A percentile compares a stretch with the other conserved stretches of the same genome.
Evolutionary conservation across 2,113 vertebrate species (phyloP).

Genomic region (Centropus bengalensis): DNA sequence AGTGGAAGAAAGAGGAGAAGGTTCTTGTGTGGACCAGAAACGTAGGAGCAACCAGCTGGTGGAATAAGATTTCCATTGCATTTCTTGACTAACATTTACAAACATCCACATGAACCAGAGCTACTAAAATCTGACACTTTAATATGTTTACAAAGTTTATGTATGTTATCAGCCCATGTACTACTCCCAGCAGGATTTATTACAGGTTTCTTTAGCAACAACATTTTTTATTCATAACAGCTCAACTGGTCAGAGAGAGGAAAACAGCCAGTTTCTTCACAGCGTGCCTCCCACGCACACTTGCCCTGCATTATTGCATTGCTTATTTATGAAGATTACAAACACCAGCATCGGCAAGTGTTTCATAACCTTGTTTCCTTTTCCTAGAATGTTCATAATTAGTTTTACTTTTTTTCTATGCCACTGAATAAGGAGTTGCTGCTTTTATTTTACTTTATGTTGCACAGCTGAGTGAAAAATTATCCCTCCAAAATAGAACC

Average conservation of each 20-base stretch:
- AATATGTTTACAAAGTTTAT: constrained; percentile 65
- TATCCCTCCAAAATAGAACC: not conserved
- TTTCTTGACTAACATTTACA: not conserved
- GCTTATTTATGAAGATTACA: constrained; percentile 46
- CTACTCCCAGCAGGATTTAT: constrained; percentile 64
- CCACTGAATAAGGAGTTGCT: not conserved
- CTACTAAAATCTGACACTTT: constrained; percentile 48
- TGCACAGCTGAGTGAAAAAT: not conserved
- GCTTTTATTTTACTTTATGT: not conserved
- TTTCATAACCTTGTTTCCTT: constrained; percentile 63
- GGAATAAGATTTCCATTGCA: not conserved
- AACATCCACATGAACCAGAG: not conserved
- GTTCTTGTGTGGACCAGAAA: not conserved
- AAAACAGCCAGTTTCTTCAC: constrained; percentile 44
- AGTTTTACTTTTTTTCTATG: constrained; percentile 28
- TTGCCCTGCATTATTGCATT: constrained; percentile 22
- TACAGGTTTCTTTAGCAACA: constrained; percentile 70
- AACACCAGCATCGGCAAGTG: constrained; percentile 37
- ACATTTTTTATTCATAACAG: constrained; percentile 72
- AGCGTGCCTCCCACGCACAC: constrained; percentile 39
- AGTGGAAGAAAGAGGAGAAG: not conserved
- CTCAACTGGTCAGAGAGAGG: constrained; percentile 48
- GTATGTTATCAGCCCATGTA: constrained; percentile 58
- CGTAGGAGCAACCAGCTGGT: not conserved
- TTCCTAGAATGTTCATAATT: constrained; percentile 55